Evolutionary conservation across 1,140 invertebrate genomes (phyloP), one percentile per base, ranked within the genome.

Genomic region (Olivierus martensii): DNA sequence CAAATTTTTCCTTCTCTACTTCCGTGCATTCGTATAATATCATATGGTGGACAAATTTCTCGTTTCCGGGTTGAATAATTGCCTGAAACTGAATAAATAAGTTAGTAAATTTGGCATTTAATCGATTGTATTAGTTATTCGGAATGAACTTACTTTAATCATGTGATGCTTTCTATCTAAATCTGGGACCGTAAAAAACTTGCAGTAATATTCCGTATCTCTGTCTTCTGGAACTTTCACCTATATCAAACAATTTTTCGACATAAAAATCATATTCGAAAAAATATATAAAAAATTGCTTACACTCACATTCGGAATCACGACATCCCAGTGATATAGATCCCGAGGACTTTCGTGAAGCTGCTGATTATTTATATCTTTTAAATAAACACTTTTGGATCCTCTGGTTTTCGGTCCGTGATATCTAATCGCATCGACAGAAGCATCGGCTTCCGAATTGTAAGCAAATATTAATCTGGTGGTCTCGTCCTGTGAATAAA

Each of bases 11-110:
- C 4, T 47, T 39, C 11, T 51, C 42, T 41, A 75, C 78, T 4
- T 28, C 9, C 39, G 79, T 77, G 67, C 81, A 83, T 67, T 82
- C 80, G 68, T 81, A 82, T 28, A 83, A 65, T 37, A 80, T 77
- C 62, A 83, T 78, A 63, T 83, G 81, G 66, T 83, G 80, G 54
- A 83, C 72, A 60, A 77, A 76, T 54, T 68, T 67, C 58, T 75
- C 69, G 67, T 74, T 77, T 52, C 71, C 77, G 6, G 61, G 37
- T 34, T 60, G 57, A 41, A 69, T 62, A 14, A 67, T 51, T 14
- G 68, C 66, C 50, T 70, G 66, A 50, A 63, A 65, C 67, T 70
- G 52, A 18, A 51, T 47, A 28, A 6, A 28, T 28, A 9, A 6
- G 28, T 28, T 28, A 28, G 28, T 28, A 28, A 28, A n/a, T n/a